Base-by-base conservation (phyloP, 1,140 invertebrate genomes). In the Pogonus chalceus region DNA sequence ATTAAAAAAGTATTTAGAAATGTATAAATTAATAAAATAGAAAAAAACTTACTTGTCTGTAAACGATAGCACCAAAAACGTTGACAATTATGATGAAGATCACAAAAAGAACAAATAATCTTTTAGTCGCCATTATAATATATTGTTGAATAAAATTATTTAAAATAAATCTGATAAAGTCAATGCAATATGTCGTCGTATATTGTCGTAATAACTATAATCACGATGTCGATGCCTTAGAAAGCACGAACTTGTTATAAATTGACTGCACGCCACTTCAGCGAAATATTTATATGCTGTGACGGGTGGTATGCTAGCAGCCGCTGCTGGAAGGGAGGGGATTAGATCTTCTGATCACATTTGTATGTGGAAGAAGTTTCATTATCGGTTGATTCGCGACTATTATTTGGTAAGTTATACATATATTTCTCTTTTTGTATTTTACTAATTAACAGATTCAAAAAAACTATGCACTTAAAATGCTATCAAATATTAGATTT, bases 261-360 rank as follows among this genome's bases (percentile, higher is more conserved):
- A 18, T 43, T 43, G 37, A 43, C 9, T 43, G 18, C 9, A 3
- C 37, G 18, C 37, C 18, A 43, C 37, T 9, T 9, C 9, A 43
- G 37, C 37, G 37, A 43, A 43, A 43, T 43, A 43, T 43, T 43
- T 43, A 43, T 43, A 43, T 43, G 26, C 26, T 31, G 18, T 43
- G 37, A 16, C 37, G 37, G 37, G 37, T 43, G 37, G 37, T 18
- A 3, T 16, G 9, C 18, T 43, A n/a, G n/a, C n/a, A n/a, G n/a
- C n/a, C n/a, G n/a, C n/a, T n/a, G n/a, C n/a, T n/a, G n/a, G n/a
- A n/a, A n/a, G n/a, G n/a, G n/a, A n/a, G n/a, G n/a, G n/a, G n/a
- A n/a, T n/a, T n/a, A n/a, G n/a, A n/a, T n/a, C n/a, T n/a, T n/a
- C n/a, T n/a, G n/a, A n/a, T n/a, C n/a, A n/a, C n/a, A n/a, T n/a